Percentiles rank a stretch among this genome's conserved stretches.
Evolutionary conservation across 2,888 invertebrate species (phyloP).

Genomic region (Conops quadrifasciatus): DNA sequence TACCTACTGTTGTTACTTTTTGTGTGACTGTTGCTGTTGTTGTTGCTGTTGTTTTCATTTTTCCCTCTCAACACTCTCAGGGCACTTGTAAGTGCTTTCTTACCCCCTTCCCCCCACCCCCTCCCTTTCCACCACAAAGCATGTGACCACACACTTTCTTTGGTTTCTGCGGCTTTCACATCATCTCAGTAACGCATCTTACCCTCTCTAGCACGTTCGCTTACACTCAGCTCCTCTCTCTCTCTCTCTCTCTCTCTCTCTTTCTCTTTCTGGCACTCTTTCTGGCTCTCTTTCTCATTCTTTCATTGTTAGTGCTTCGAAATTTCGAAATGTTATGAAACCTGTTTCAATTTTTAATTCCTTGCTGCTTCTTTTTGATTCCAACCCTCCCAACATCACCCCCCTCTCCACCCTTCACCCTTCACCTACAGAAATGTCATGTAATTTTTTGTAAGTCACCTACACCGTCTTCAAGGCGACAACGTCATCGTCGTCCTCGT

Average conservation of each 20-base stretch:
- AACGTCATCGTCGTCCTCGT: background rate
- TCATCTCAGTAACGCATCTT: background rate
- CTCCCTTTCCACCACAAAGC: background rate
- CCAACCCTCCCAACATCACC: background rate
- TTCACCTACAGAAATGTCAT: constrained; percentile 19
- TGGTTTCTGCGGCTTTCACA: background rate
- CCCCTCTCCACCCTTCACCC: constrained; percentile 2
- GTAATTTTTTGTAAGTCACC: constrained; percentile 37
- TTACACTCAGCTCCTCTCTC: background rate
- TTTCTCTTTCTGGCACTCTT: background rate
- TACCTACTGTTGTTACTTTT: constrained; percentile 38
- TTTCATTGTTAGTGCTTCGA: no score
- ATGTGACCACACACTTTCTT: background rate
- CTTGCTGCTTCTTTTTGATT: constrained; percentile 2
- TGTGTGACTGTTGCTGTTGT: background rate
- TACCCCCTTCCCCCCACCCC: constrained; percentile 33
- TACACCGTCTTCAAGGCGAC: constrained; percentile 12
- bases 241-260: background rate
- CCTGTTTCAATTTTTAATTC: constrained; percentile 50
- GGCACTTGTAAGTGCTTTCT: constrained; percentile 44
- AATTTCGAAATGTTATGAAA: constrained; percentile 41
- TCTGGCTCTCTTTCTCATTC: background rate
- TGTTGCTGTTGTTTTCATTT: background rate
- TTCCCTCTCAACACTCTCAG: constrained; percentile 5
- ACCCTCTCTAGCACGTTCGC: no score